phyloP scores from a whole-genome alignment of 2,888 invertebrate species.

The Caenorhabditis panamensis region DNA sequence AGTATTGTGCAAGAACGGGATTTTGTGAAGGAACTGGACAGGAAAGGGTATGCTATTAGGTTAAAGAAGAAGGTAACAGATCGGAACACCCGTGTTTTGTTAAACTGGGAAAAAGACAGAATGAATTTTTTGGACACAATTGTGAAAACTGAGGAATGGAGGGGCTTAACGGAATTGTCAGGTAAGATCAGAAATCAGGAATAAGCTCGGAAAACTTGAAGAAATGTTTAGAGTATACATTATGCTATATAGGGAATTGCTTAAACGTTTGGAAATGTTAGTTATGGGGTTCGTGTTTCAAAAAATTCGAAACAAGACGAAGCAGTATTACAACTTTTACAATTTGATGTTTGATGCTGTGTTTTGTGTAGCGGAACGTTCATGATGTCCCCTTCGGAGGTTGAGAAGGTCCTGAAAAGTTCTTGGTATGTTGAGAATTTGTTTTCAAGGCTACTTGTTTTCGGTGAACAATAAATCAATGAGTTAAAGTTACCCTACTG shows the following conservation, averaged over 20 bases:
- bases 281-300: no score
- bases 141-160: background rate
- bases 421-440: background rate
- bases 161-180: background rate
- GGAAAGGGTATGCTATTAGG: background rate
- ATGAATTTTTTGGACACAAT: constrained; percentile 15
- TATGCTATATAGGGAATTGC: background rate
- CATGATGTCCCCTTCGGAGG: constrained; percentile 44
- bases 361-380: constrained; percentile 26
- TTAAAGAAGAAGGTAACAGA: constrained; percentile 26
- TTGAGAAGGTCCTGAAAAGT: constrained; percentile 44
- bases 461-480: background rate
- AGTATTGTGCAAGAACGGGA: constrained; percentile 27
- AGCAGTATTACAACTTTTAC: constrained; percentile 31
- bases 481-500: background rate
- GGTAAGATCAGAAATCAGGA: background rate
- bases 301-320: background rate
- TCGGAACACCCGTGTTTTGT: constrained; percentile 26
- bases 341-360: constrained; percentile 26
- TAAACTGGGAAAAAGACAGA: constrained; percentile 13
- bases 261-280: constrained; percentile 7
- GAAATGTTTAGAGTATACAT: background rate
- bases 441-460: background rate
- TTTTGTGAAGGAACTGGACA: background rate
- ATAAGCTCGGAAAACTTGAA: background rate